Evolutionary conservation across 2,797 vertebrate genomes (phyloP).

Genomic region (Danio kyathit): DNA sequence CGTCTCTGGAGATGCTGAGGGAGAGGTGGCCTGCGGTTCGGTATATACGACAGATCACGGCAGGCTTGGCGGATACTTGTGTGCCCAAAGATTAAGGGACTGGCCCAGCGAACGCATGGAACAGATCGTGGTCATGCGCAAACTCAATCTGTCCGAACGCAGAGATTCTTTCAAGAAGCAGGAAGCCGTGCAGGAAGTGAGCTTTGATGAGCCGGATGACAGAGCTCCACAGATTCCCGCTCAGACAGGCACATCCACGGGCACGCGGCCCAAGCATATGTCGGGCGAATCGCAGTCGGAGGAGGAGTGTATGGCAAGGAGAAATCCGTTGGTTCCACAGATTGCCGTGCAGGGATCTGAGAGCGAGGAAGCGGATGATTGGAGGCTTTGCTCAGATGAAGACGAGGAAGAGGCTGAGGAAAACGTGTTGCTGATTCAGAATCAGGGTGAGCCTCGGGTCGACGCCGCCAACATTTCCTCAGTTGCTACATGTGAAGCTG

Average conservation of each 20-base stretch:
- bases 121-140: constrained; percentile 93
- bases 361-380: constrained; percentile 83
- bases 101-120: constrained; percentile 79
- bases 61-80: constrained; percentile 74
- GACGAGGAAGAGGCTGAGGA: constrained; percentile 66
- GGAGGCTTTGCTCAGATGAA: constrained; percentile 85
- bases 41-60: constrained; percentile 68
- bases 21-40: constrained; percentile 60
- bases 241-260: constrained; percentile 12
- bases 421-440: constrained; percentile 22
- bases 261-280: constrained; percentile 67
- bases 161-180: constrained; percentile 98
- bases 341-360: constrained; percentile 92
- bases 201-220: constrained; percentile 91
- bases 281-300: constrained; percentile 57
- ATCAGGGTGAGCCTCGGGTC: neutral
- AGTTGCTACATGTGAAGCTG: neutral
- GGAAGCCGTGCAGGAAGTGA: constrained; percentile 97
- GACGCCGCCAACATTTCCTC: constrained; percentile 6
- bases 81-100: constrained; percentile 76
- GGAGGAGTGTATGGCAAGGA: constrained; percentile 66
- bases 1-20: constrained; percentile 56
- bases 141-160: constrained; percentile 93
- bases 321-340: constrained; percentile 83
- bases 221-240: constrained; percentile 56